A percentile compares a stretch with the other conserved stretches of the same genome.
Conservation (phyloP, 2,113 vertebrate species). For the Carassius gibelio region DNA sequence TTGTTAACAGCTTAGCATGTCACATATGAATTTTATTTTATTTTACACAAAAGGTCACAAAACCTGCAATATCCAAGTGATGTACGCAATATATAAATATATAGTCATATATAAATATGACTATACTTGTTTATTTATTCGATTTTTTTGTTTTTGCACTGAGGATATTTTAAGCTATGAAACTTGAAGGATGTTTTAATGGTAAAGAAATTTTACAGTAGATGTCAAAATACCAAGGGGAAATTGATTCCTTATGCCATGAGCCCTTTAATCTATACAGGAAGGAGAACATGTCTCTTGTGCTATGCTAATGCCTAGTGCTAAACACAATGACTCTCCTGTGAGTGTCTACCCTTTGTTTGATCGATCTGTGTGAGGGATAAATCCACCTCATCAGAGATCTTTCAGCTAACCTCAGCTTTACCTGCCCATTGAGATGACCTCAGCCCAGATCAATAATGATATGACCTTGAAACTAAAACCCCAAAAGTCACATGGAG, state of each 20-base stretch:
- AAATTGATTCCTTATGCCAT: background rate
- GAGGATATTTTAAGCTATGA: too few relatives aligned
- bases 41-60: too few relatives aligned
- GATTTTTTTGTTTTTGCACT: too few relatives aligned
- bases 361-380: slow-evolving; percentile 16
- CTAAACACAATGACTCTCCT: background rate
- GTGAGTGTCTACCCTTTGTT: background rate
- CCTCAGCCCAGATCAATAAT: slow-evolving; percentile 26
- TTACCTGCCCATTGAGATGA: slow-evolving; percentile 7
- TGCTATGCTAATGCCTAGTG: background rate
- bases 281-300: background rate
- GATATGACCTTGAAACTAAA: slow-evolving; percentile 27
- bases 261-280: background rate
- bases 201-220: too few relatives aligned
- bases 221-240: too few relatives aligned
- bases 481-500: background rate
- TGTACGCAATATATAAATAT: too few relatives aligned
- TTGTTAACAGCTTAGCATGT: too few relatives aligned
- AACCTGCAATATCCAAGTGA: too few relatives aligned
- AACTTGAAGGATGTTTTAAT: too few relatives aligned
- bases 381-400: background rate
- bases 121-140: too few relatives aligned
- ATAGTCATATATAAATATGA: too few relatives aligned
- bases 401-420: slow-evolving; percentile 32
- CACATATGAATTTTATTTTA: too few relatives aligned